Conservation (phyloP, 2,797 vertebrate species). For the Phataginus tetradactyla region DNA sequence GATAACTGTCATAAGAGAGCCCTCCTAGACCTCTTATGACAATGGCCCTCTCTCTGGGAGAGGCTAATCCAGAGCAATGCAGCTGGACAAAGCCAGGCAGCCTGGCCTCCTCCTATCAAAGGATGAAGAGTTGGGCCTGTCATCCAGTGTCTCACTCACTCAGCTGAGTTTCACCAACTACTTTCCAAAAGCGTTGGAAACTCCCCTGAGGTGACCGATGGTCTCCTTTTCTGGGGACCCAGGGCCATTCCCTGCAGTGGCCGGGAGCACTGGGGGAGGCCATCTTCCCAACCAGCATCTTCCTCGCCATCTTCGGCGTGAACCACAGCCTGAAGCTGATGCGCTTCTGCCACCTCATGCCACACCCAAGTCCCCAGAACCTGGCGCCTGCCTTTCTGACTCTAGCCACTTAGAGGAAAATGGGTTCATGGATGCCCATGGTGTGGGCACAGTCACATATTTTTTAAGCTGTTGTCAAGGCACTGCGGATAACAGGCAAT, state of each 20-base stretch:
- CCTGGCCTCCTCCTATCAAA: neutral
- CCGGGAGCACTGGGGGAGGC: neutral
- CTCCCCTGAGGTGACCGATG: neutral
- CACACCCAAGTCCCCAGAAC: neutral
- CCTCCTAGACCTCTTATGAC: neutral
- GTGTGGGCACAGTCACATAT: constrained; percentile 48
- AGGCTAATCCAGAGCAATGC: neutral
- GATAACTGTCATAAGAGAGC: neutral
- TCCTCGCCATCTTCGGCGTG: neutral
- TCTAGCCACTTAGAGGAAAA: constrained; percentile 60
- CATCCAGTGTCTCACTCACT: neutral
- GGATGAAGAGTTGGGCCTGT: neutral
- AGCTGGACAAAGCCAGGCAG: neutral
- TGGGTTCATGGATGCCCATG: neutral
- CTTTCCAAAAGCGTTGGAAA: constrained; percentile 15
- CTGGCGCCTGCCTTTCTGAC: constrained; percentile 30
- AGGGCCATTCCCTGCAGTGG: neutral
- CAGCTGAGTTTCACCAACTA: constrained; percentile 12
- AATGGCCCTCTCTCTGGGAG: neutral
- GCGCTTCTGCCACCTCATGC: neutral
- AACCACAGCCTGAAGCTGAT: neutral
- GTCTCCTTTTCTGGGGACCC: neutral
- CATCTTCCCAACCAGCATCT: neutral
- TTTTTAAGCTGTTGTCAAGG: constrained; percentile 61
- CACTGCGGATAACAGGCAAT: constrained; percentile 60